Evolutionary conservation across 2,797 vertebrate genomes (phyloP), one percentile per base, ranked within the genome.

Genomic region (Rhynchotus rufescens): DNA sequence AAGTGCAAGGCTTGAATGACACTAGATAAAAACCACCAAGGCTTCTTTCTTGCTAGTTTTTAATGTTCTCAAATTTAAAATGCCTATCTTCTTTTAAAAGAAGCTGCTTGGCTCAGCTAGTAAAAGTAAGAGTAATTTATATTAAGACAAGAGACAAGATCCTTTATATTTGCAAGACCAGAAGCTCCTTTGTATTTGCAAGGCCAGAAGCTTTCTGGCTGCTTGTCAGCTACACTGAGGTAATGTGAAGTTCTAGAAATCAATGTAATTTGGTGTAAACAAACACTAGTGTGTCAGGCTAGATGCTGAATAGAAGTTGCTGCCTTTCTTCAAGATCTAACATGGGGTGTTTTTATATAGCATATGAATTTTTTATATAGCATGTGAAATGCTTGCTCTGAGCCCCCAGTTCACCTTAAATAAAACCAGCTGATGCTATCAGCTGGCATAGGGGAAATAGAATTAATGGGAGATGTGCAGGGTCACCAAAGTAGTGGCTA

Each of bases 401-500:
- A 71, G 13, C 14, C 12, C 47, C 12, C 34, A 66, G 61, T 66
- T 38, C 13, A 56, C 23, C 80, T 81, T 20, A 49, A 25, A 75
- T n/a, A 80, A 25, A 82, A 40, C 4, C 28, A 5, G 21, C 57
- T 66, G 19, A 62, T 28, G 12, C 57, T 77, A 7, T 51, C 0
- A 1, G 6, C 12, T 74, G n/a, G 59, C 6, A 30, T 6, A 49
- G 36, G 14, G 68, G 54, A n/a, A 56, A 56, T 56, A n/a, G 15
- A 56, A 56, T 56, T n/a, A 56, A 56, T 56, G 54, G 30, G 17
- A n/a, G 17, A 19, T n/a, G 8, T 54, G 20, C 4, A 60, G 10
- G 15, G 8, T 44, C 7, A 5, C 0, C 1, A 30, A 30, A n/a
- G 3, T 15, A 14, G 2, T 15, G 30, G 2, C 36, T 68, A 16